phyloP scores from a whole-genome alignment of 2,888 invertebrate species.

The Lochmaea capreae region DNA sequence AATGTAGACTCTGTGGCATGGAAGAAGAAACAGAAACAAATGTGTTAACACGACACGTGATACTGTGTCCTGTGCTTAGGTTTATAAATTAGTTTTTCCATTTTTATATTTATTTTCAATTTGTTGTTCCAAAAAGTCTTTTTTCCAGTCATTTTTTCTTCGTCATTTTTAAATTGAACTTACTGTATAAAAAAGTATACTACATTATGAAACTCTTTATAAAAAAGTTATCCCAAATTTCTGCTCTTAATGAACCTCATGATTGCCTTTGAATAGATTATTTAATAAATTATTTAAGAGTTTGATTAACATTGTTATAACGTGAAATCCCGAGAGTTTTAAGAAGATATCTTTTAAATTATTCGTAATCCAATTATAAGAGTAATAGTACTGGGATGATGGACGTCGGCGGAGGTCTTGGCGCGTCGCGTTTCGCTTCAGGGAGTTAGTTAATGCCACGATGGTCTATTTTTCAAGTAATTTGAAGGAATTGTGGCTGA shows the following conservation, averaged over 20 bases:
- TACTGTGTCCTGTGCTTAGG: no score
- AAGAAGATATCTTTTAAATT: slow-evolving; percentile 56
- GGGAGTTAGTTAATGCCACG: slow-evolving; percentile 3
- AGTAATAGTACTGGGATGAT: slow-evolving; percentile 11
- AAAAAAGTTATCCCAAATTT: background rate
- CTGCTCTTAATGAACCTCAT: slow-evolving; percentile 21
- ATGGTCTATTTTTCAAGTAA: slow-evolving; percentile 15
- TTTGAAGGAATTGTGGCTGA: background rate
- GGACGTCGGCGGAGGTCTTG: slow-evolving; percentile 3
- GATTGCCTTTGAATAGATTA: slow-evolving; percentile 23
- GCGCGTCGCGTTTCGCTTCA: slow-evolving; percentile 1
- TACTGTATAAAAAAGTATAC: background rate
- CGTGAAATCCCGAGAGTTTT: slow-evolving; percentile 50
- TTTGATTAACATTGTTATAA: slow-evolving; percentile 53
- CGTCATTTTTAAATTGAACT: background rate
- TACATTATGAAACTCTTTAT: background rate
- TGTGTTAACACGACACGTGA: no score
- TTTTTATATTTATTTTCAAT: no score
- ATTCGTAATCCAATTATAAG: slow-evolving; percentile 55
- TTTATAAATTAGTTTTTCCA: no score
- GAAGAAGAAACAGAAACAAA: no score
- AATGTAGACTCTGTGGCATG: no score
- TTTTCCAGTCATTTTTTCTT: background rate
- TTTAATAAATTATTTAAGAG: slow-evolving; percentile 45
- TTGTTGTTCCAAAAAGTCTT: no score